phyloP scores from a whole-genome alignment of 2,113 vertebrate species.

The Casuarius casuarius region DNA sequence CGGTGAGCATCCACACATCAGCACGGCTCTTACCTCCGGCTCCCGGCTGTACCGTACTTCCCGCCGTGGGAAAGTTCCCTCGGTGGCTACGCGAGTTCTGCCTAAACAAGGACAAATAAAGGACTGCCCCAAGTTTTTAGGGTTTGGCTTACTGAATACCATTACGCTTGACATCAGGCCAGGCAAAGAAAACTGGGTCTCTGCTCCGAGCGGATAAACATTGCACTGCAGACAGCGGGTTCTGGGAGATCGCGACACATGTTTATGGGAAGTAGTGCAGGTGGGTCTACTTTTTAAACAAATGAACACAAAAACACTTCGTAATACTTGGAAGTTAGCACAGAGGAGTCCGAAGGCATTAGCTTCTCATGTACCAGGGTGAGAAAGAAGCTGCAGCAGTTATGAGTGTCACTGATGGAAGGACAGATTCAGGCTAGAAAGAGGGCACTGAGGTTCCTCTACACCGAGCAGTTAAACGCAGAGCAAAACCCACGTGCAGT shows the following conservation, averaged over 20 bases:
- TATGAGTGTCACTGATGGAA: background rate
- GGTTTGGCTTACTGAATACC: background rate
- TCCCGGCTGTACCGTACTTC: fast-evolving
- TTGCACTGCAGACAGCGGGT: background rate
- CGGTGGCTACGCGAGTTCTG: background rate
- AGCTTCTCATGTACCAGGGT: background rate
- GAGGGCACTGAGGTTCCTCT: background rate
- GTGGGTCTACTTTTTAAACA: slow-evolving; percentile 33
- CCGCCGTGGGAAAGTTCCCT: background rate
- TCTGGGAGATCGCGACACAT: background rate
- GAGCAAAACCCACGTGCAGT: background rate
- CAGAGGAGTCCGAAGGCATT: background rate
- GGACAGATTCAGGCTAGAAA: background rate
- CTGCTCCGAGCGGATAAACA: slow-evolving; percentile 12
- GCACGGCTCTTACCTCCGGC: fast-evolving
- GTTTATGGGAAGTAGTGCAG: background rate
- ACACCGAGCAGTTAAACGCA: background rate
- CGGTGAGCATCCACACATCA: background rate
- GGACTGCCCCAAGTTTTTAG: background rate
- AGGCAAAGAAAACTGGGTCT: background rate
- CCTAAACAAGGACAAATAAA: background rate
- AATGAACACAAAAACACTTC: slow-evolving; percentile 23
- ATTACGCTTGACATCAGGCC: background rate
- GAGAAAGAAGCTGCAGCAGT: background rate
- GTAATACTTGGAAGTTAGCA: background rate